phyloP scores from a whole-genome alignment of 2,888 invertebrate species.

The Cephus sareptanus region DNA sequence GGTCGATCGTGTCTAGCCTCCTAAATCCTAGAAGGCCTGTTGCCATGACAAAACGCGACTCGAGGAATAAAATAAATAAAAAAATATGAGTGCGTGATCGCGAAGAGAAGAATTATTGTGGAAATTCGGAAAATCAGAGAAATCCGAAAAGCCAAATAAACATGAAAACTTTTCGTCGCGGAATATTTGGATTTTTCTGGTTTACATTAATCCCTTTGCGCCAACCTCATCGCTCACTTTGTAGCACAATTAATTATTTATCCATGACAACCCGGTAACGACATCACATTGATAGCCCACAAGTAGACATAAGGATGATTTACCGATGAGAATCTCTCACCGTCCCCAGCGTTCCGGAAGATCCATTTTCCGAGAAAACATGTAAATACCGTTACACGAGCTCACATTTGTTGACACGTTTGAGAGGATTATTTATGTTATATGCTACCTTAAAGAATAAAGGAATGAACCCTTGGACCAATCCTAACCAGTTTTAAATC shows the following conservation, averaged over 20 bases:
- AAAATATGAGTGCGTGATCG: not conserved
- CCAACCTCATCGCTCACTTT: not conserved
- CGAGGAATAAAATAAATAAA: too few relatives aligned
- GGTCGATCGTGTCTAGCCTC: too few relatives aligned
- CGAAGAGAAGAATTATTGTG: not conserved
- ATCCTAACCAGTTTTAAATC: constrained; percentile 17
- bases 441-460: constrained; percentile 18
- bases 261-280: not conserved
- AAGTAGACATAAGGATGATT: not conserved
- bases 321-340: not conserved
- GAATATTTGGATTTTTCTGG: too few relatives aligned
- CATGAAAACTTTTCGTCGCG: too few relatives aligned
- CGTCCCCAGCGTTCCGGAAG: constrained; percentile 4
- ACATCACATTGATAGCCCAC: not conserved
- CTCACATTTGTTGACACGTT: constrained; percentile 20
- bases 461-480: constrained; percentile 26
- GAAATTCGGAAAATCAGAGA: not conserved
- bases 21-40: too few relatives aligned
- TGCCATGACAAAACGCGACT: too few relatives aligned
- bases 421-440: constrained; percentile 23
- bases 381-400: constrained; percentile 22
- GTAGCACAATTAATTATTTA: not conserved
- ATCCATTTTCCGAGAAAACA: constrained; percentile 1
- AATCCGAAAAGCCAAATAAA: too few relatives aligned
- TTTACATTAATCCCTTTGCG: not conserved